phyloP scores from a whole-genome alignment of 2,797 vertebrate genomes.

The Catamblyrhynchus diadema region DNA sequence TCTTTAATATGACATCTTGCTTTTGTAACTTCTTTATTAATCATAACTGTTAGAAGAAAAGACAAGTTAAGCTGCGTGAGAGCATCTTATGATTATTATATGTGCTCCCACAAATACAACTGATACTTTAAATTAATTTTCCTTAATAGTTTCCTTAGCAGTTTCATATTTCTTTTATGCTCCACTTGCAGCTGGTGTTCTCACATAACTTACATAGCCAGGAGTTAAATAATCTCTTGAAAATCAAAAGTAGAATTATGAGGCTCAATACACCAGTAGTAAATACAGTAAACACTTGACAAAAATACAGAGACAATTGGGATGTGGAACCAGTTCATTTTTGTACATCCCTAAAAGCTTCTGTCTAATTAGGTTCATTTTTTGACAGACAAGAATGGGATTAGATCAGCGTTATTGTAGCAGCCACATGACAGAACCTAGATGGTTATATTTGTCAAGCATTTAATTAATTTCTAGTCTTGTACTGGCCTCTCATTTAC shows the following conservation, averaged over 20 bases:
- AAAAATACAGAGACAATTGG: slow-evolving; percentile 5
- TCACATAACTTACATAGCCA: not conserved
- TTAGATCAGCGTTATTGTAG: not conserved
- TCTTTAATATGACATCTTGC: not conserved
- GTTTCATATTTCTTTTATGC: not conserved
- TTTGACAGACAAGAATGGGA: not conserved
- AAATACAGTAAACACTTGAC: slow-evolving; percentile 20
- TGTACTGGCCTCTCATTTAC: not conserved
- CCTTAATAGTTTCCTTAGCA: not conserved
- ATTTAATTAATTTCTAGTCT: not conserved
- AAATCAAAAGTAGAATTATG: slow-evolving; percentile 1
- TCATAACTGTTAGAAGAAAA: slow-evolving; percentile 29
- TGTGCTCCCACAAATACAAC: not conserved
- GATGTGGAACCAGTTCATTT: not conserved
- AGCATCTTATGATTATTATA: not conserved
- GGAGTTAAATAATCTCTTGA: not conserved
- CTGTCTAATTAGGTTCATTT: not conserved
- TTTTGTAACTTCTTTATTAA: slow-evolving; percentile 30
- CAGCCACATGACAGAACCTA: not conserved
- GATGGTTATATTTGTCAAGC: slow-evolving; percentile 10
- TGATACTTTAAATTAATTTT: not conserved
- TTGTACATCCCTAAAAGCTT: not conserved
- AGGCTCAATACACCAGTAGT: slow-evolving; percentile 9
- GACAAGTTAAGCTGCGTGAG: not conserved
- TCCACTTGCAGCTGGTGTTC: slow-evolving; percentile 7